These are phyloP conservation scores for Andricus curvator DNA, from an alignment of 2,888 invertebrate genomes.

Conservation along the genomic window DNA sequence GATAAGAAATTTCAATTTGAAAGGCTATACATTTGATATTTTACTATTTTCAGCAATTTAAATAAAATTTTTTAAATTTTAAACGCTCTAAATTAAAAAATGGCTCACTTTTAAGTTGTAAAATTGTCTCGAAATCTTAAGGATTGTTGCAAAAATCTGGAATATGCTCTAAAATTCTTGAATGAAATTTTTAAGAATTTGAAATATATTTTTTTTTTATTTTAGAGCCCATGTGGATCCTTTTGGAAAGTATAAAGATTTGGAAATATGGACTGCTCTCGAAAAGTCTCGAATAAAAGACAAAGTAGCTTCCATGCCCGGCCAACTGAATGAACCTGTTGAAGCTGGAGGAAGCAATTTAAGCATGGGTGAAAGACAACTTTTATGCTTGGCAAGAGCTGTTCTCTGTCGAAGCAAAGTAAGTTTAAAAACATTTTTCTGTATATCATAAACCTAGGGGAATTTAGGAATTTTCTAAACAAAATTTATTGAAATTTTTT, in stretches of 20 bases:
- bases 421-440: constrained; percentile 66
- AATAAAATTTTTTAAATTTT: too few species aligned
- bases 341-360: constrained; percentile 73
- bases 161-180: not conserved
- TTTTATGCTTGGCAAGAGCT: constrained; percentile 83
- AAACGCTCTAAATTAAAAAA: too few species aligned
- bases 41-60: too few species aligned
- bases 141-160: too few species aligned
- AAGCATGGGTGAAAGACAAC: constrained; percentile 81
- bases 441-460: too few species aligned
- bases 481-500: too few species aligned
- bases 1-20: too few species aligned
- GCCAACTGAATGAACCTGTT: constrained; percentile 79
- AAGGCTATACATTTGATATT: too few species aligned
- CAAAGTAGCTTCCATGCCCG: constrained; percentile 73
- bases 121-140: too few species aligned
- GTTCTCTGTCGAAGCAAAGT: constrained; percentile 81
- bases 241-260: constrained; percentile 71
- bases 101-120: too few species aligned
- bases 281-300: constrained; percentile 78
- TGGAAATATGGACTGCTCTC: constrained; percentile 77
- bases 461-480: too few species aligned
- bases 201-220: constrained; percentile 26
- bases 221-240: constrained; percentile 79
- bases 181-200: not conserved